Evolutionary conservation across 2,797 vertebrate genomes (phyloP), one percentile per base, ranked within the genome.

Genomic region (Notamacropus eugenii): DNA sequence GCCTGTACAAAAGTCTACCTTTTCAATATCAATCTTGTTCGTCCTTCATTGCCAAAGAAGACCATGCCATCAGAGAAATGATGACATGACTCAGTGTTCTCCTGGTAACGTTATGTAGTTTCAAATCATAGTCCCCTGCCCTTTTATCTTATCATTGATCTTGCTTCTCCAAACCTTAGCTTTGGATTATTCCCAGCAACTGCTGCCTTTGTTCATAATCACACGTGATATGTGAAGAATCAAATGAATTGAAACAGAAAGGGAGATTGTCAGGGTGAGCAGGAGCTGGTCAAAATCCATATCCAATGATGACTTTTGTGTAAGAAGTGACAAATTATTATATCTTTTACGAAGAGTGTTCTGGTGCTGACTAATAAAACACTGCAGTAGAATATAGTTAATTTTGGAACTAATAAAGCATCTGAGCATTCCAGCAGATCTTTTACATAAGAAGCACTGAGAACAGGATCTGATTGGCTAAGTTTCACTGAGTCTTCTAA

Each of bases 401-500:
- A 95, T 97, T 98, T 97, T 40, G 95, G 97, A 97, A 90, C 0
- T 28, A 92, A 11, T 90, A 93, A 97, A 92, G 1, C 56, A 59
- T 92, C 13, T 95, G 11, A 55, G 27, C 24, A 2, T 90, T 96
- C 50, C 9, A 96, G 54, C 97, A 93, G 31, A 56, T 90, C 97
- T 94, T 0, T 92, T 90, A 13, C 2, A 95, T 54, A 96, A 97
- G 74, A 95, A 67, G 19, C 40, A 96, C 93, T 94, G 34, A 94
- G n/a, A 97, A 3, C 1, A 96, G 56, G 96, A 52, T 93, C 31
- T 96, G 52, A 94, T 92, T 96, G 74, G 82, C 27, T 96, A 97
- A 96, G 96, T 97, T 97, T 92, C 54, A 96, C 24, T 92, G n/a
- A 95, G 6, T n/a, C 52, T 97, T 92, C 58, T 97, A 98, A 98